These are phyloP conservation scores for Galago senegalensis DNA, from an alignment of 2,797 vertebrate genomes.

Conservation along the genomic window DNA sequence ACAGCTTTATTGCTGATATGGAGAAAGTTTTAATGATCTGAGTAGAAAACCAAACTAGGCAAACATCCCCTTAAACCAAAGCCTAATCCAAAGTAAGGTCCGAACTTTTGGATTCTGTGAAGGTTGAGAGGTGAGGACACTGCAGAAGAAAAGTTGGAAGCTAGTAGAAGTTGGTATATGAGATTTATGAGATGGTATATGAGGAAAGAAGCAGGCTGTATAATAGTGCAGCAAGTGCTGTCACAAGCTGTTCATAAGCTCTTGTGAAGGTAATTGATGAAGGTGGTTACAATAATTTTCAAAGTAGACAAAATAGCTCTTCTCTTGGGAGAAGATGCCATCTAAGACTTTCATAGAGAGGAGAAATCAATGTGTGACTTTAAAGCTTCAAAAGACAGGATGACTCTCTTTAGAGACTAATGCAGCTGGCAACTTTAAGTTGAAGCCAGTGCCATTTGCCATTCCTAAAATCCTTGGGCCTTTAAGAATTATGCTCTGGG, in stretches of 20 bases:
- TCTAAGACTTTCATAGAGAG: not conserved
- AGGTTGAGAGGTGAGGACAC: not conserved
- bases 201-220: not conserved
- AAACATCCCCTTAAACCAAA: not conserved
- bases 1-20: not conserved
- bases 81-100: not conserved
- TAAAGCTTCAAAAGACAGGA: not conserved
- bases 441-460: not conserved
- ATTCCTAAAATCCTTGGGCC: not conserved
- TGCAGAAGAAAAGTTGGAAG: not conserved
- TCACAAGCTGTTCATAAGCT: not conserved
- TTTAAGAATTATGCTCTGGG: not conserved
- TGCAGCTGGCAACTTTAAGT: not conserved
- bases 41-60: not conserved
- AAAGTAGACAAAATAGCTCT: not conserved
- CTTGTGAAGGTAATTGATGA: not conserved
- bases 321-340: not conserved
- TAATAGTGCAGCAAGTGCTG: not conserved
- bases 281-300: not conserved
- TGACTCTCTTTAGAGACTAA: not conserved
- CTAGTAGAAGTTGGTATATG: not conserved
- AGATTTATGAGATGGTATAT: not conserved
- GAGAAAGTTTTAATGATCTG: not conserved
- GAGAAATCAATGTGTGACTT: not conserved
- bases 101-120: not conserved